A percentile compares a stretch with the other conserved stretches of the same genome.
Conservation (phyloP, 2,113 vertebrate genomes). For the Rhabdornis inornatus region DNA sequence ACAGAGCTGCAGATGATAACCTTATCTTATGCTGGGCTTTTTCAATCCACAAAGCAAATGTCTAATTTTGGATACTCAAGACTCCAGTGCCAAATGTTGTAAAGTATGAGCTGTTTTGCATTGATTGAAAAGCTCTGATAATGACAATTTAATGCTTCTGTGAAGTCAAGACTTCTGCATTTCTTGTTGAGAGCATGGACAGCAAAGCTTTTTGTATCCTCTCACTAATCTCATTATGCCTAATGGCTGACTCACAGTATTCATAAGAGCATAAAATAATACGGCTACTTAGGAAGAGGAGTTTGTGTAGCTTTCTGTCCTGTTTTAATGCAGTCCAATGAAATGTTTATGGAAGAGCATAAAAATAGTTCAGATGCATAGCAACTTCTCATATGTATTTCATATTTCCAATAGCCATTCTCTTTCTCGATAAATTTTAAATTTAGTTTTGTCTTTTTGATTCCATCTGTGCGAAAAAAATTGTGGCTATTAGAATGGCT, state of each 20-base stretch:
- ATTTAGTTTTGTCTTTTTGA: background rate
- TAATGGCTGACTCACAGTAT: constrained; percentile 4
- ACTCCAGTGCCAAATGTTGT: background rate
- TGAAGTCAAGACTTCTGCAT: background rate
- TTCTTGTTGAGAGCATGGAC: background rate
- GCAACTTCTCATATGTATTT: background rate
- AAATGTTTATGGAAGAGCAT: background rate
- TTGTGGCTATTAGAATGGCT: background rate
- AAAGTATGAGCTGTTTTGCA: background rate
- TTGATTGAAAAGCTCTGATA: constrained; percentile 26
- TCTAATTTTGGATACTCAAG: constrained; percentile 18
- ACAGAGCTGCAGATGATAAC: constrained; percentile 5
- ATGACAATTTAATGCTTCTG: background rate
- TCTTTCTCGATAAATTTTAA: background rate
- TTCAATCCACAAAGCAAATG: background rate
- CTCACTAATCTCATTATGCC: background rate
- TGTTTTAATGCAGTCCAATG: background rate
- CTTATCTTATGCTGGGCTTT: background rate
- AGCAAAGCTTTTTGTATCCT: background rate
- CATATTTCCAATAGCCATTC: background rate
- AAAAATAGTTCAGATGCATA: background rate
- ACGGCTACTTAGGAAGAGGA: background rate
- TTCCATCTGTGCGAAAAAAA: background rate
- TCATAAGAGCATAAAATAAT: background rate
- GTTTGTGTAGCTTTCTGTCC: background rate